Percentiles rank a stretch among this genome's conserved stretches.
These are phyloP conservation scores for Lathronympha strigana DNA, from an alignment of 2,888 invertebrate species.

Conservation along the genomic window DNA sequence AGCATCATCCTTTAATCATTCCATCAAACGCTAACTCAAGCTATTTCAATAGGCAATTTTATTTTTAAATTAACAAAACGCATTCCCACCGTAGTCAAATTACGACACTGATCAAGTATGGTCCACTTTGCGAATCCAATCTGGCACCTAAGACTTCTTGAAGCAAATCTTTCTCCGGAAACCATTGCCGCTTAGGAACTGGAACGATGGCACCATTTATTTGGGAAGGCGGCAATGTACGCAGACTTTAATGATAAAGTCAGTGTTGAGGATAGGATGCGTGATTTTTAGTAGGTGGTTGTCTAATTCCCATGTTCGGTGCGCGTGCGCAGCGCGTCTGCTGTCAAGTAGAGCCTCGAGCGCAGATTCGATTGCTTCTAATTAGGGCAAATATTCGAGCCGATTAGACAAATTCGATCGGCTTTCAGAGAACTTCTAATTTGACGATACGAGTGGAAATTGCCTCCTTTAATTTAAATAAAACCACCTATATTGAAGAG, in stretches of 20 bases:
- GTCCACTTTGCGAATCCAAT: constrained; percentile 32
- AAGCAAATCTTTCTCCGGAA: neutral
- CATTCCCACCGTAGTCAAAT: constrained; percentile 59
- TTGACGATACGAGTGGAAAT: constrained; percentile 12
- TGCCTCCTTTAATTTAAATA: no score
- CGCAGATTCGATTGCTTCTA: constrained; percentile 54
- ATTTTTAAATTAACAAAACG: constrained; percentile 56
- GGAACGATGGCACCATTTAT: constrained; percentile 7
- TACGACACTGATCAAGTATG: constrained; percentile 48
- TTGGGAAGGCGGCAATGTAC: constrained; percentile 47
- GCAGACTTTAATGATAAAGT: neutral
- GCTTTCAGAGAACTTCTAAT: constrained; percentile 51
- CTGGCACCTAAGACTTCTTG: neutral
- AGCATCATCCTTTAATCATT: constrained; percentile 51
- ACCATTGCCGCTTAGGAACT: neutral
- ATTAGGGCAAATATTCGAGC: constrained; percentile 66
- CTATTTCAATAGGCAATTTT: constrained; percentile 60
- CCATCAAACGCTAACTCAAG: constrained; percentile 57
- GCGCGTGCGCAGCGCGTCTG: constrained; percentile 64
- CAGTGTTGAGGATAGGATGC: constrained; percentile 30
- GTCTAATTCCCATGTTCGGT: constrained; percentile 58
- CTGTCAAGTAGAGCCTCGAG: constrained; percentile 70
- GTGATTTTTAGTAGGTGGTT: constrained; percentile 53
- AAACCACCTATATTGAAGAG: no score
- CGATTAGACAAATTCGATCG: constrained; percentile 55